Evolutionary conservation across 1,140 invertebrate species (phyloP), one percentile per base, ranked within the genome.

Genomic region (Heliconius congener): DNA sequence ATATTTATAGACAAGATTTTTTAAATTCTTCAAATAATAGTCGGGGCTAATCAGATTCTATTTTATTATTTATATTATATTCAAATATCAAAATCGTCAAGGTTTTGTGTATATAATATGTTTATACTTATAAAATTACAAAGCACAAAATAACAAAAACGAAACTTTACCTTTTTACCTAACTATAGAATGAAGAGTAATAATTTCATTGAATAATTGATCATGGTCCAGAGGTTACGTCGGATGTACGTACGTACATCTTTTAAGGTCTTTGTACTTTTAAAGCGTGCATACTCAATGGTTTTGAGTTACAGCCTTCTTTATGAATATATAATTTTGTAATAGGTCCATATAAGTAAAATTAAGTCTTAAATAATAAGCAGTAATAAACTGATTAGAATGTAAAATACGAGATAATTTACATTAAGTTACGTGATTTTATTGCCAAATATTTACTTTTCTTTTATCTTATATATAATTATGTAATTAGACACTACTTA

Each of bases 221-320:
- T 72, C 76, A 77, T 77, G 76, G 71, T 78, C 71, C 34, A 39
- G 71, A 60, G 52, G 71, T 55, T 78, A 78, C 76, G 71, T 78
- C 76, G 76, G 76, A 73, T 57, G 71, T 73, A n/a, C 55, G 66
- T 73, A 73, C 52, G 66, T 73, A 73, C 52, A 72, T 78, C 76
- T 78, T 73, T 23, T 78, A 73, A 78, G 76, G 71, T 78, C 76
- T 78, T 78, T 73, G 76, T 73, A 73, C 76, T 78, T 73, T 77
- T 71, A 70, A 19, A 73, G 39, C 4, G n/a, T 5, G 42, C n/a
- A 73, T 77, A 55, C 70, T 77, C 71, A 73, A 60, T 78, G 34
- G 16, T 39, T 60, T 42, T 73, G 71, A 66, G 27, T 66, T 66
- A 13, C 11, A 66, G 55, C 76, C 74, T 79, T 73, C 55, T 75